These are phyloP conservation scores for Cuniculus paca DNA, from an alignment of 2,797 vertebrate genomes.

Conservation along the genomic window DNA sequence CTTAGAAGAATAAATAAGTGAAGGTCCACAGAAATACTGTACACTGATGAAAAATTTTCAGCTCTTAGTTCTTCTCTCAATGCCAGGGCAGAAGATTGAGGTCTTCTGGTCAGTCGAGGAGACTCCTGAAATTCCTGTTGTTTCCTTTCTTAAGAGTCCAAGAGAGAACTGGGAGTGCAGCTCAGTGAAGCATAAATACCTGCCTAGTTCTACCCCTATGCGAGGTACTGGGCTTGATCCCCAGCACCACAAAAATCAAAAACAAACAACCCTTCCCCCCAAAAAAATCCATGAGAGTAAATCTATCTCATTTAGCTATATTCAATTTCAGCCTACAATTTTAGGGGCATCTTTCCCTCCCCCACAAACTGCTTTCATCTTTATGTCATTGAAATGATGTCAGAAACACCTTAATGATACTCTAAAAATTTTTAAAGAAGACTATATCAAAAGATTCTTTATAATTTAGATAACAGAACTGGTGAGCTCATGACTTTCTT, in stretches of 20 bases:
- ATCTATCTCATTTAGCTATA: not conserved
- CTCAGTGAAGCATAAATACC: not conserved
- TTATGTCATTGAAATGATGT: not conserved
- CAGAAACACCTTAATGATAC: constrained; percentile 24
- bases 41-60: constrained; percentile 6
- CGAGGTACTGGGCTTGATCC: not conserved
- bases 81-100: not conserved
- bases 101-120: not conserved
- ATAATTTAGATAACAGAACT: not conserved
- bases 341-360: not conserved
- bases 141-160: not conserved
- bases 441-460: not conserved
- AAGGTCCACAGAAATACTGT: not conserved
- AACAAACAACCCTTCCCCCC: not conserved
- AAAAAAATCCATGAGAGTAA: not conserved
- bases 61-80: constrained; percentile 1
- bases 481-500: not conserved
- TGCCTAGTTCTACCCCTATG: not conserved
- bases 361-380: not conserved
- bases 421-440: not conserved
- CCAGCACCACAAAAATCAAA: not conserved
- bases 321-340: not conserved
- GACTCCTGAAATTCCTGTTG: not conserved
- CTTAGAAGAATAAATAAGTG: constrained; percentile 12
- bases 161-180: not conserved